Evolutionary conservation across 1,140 invertebrate species (phyloP).

Genomic region (Globodera ellingtonae): DNA sequence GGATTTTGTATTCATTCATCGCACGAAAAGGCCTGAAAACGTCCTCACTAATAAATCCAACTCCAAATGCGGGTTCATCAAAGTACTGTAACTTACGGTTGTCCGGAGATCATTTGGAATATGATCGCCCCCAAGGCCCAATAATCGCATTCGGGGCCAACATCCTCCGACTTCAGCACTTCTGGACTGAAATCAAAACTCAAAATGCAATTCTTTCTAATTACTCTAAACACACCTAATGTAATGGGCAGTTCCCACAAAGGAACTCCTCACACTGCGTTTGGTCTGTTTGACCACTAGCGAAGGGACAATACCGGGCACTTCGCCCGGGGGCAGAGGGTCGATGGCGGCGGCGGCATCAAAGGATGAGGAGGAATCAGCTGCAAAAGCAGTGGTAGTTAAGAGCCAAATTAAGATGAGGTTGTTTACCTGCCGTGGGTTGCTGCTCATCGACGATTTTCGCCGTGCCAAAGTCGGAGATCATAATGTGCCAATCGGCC

Average conservation of each 20-base stretch:
- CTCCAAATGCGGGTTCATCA: not conserved
- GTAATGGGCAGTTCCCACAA: conserved; percentile 98
- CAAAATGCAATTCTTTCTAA: conserved; percentile 74
- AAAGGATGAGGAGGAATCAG: not conserved
- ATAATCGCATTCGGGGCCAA: conserved; percentile 68
- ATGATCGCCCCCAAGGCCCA: conserved; percentile 97
- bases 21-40: conserved; percentile 77
- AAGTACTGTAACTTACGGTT: conserved; percentile 68
- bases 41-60: not conserved
- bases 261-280: conserved; percentile 73
- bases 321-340: not conserved
- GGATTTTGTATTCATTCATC: conserved; percentile 91
- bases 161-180: conserved; percentile 56
- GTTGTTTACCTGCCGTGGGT: not conserved
- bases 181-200: conserved; percentile 66
- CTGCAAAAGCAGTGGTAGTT: conserved; percentile 4
- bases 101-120: conserved; percentile 91
- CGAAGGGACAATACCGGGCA: not conserved
- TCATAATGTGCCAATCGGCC: conserved; percentile 91
- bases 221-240: conserved; percentile 79
- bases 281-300: not conserved
- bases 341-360: not conserved
- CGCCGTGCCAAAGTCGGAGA: conserved; percentile 95
- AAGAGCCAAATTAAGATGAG: not conserved
- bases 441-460: conserved; percentile 66